phyloP scores from a whole-genome alignment of 2,888 invertebrate species.

The Cryptocephalus moraei region DNA sequence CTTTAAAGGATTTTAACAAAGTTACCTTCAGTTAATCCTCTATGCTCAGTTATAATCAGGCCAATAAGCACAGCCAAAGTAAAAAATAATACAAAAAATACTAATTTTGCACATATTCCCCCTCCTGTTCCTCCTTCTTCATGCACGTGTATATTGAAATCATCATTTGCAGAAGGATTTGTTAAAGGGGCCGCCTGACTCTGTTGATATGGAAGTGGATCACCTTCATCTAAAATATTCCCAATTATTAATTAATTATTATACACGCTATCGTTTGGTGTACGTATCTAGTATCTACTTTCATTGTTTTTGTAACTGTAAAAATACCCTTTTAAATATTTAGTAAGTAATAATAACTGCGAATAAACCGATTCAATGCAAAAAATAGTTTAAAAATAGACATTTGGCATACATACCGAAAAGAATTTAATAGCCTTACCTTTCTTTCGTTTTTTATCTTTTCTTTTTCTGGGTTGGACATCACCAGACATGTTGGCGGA shows the following conservation, averaged over 20 bases:
- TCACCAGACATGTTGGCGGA: constrained; percentile 63
- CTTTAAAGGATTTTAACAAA: constrained; percentile 17
- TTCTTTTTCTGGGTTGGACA: constrained; percentile 76
- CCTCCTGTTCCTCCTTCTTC: constrained; percentile 70
- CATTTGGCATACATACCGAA: constrained; percentile 8
- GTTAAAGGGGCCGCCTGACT: constrained; percentile 15
- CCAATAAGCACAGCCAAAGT: constrained; percentile 64
- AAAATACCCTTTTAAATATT: constrained; percentile 1
- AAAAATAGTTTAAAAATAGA: constrained; percentile 17
- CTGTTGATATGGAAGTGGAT: constrained; percentile 23
- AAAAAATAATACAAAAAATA: constrained; percentile 67
- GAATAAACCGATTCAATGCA: constrained; percentile 4
- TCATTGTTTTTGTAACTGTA: too few species aligned
- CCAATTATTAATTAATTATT: too few species aligned
- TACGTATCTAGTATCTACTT: too few species aligned
- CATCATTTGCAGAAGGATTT: constrained; percentile 38
- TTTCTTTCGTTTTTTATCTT: constrained; percentile 74
- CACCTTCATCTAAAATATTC: constrained; percentile 16
- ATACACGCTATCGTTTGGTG: too few species aligned
- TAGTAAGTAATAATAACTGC: constrained; percentile 2
- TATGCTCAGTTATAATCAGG: constrained; percentile 68
- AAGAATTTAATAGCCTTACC: constrained; percentile 45
- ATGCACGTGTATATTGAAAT: constrained; percentile 67
- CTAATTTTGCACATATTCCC: constrained; percentile 73
- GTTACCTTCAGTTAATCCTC: constrained; percentile 70